phyloP scores from a whole-genome alignment of 1,140 invertebrate genomes.

The Drosophila nikananu region DNA sequence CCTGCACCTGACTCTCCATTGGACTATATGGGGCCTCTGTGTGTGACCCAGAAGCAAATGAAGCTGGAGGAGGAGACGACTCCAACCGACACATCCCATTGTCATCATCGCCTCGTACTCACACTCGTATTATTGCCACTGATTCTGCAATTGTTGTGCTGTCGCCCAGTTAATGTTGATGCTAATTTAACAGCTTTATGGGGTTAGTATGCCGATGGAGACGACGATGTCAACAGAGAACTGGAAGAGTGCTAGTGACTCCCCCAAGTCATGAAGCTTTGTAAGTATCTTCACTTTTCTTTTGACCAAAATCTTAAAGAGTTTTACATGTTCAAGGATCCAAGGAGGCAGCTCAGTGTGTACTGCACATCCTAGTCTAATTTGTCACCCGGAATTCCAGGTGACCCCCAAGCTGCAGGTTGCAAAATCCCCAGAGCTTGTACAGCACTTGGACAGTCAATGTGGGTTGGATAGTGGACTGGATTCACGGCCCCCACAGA shows the following conservation, averaged over 20 bases:
- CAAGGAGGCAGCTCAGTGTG: neutral
- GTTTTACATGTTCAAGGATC: neutral
- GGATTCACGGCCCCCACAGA: conserved; percentile 51
- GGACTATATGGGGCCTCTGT: neutral
- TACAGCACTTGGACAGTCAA: neutral
- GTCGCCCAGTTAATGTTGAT: conserved; percentile 39
- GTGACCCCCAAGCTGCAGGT: conserved; percentile 11
- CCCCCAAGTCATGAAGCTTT: conserved; percentile 3
- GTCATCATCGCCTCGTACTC: conserved; percentile 24
- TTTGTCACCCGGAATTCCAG: conserved; percentile 7
- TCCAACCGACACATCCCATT: conserved; percentile 19
- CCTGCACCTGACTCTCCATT: conserved; percentile 15
- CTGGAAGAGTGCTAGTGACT: neutral
- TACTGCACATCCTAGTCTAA: neutral
- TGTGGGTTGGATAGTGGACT: conserved; percentile 38
- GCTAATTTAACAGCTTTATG: conserved; percentile 57
- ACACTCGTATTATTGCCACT: conserved; percentile 6
- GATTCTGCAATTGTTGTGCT: conserved; percentile 21
- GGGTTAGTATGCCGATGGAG: conserved; percentile 50
- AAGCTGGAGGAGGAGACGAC: conserved; percentile 7
- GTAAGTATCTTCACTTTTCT: no score
- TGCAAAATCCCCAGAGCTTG: neutral
- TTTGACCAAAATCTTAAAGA: neutral
- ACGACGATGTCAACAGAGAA: neutral
- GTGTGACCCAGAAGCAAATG: conserved; percentile 56